Percentiles rank a stretch among this genome's conserved stretches.
Evolutionary conservation across 1,140 invertebrate genomes (phyloP).

Genomic region (Phenacoccus solenopsis): DNA sequence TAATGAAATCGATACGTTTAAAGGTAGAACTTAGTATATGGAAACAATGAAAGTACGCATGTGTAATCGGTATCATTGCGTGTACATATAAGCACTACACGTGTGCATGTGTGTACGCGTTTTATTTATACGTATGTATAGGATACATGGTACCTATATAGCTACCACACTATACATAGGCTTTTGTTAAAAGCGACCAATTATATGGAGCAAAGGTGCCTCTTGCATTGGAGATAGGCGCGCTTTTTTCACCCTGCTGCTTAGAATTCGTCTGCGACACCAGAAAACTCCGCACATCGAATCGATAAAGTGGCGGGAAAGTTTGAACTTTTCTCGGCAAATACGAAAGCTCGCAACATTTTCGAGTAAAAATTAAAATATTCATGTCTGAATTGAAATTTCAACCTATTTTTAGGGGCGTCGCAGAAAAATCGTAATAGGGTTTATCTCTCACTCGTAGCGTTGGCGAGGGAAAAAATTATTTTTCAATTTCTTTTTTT

Average conservation of each 20-base stretch:
- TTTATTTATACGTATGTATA: neutral
- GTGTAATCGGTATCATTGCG: neutral
- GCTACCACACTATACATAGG: neutral
- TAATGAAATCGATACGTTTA: constrained; percentile 3
- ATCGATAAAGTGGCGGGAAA: neutral
- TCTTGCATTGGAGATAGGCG: neutral
- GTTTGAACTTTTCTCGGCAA: neutral
- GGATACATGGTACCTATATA: neutral
- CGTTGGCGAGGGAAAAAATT: neutral
- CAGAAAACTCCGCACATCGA: neutral
- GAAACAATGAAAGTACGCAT: constrained; percentile 1
- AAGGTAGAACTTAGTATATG: neutral
- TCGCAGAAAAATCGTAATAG: too few species aligned
- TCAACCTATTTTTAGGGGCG: neutral
- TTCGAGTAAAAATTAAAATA: neutral
- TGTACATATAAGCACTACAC: neutral
- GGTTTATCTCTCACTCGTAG: too few species aligned
- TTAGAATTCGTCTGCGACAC: neutral
- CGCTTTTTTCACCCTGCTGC: neutral
- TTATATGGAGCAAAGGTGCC: neutral
- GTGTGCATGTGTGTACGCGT: neutral
- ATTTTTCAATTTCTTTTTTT: neutral
- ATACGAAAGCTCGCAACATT: neutral
- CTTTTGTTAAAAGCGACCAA: neutral
- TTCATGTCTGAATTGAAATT: neutral